These are phyloP conservation scores for Spheniscus humboldti DNA, from an alignment of 2,797 vertebrate genomes.

Conservation along the genomic window DNA sequence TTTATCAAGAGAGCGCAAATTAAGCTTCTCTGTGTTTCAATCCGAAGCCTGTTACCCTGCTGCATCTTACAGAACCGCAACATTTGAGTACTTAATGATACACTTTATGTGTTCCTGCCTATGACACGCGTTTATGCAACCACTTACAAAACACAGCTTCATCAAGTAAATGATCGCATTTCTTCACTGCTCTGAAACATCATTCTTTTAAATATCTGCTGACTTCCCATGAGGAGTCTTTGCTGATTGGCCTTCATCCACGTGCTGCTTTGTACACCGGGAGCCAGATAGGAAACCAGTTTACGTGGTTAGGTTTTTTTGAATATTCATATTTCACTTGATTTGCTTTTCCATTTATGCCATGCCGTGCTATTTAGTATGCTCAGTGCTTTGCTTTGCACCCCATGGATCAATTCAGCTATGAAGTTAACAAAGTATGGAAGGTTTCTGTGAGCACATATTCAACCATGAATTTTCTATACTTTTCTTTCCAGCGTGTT, in stretches of 20 bases:
- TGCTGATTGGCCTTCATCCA: background rate
- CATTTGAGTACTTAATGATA: background rate
- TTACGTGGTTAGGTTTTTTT: background rate
- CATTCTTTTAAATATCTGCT: background rate
- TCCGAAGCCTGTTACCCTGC: background rate
- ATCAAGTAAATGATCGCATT: background rate
- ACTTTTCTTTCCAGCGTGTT: background rate
- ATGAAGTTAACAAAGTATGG: constrained; percentile 15
- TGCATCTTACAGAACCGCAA: background rate
- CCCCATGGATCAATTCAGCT: constrained; percentile 18
- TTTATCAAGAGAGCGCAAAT: constrained; percentile 32
- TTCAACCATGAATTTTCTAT: background rate
- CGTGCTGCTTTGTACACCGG: background rate
- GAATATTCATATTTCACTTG: background rate
- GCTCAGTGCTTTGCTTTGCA: background rate
- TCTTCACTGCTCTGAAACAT: background rate
- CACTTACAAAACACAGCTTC: background rate
- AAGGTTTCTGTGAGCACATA: constrained; percentile 10
- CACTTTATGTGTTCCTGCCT: background rate
- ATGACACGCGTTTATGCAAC: background rate
- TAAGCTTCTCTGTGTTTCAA: background rate
- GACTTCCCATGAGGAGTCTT: background rate
- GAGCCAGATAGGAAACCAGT: background rate
- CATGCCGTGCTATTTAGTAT: background rate
- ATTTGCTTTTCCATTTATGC: background rate